Evolutionary conservation across 2,797 vertebrate genomes (phyloP).

Genomic region (Hozukius guyotensis): DNA sequence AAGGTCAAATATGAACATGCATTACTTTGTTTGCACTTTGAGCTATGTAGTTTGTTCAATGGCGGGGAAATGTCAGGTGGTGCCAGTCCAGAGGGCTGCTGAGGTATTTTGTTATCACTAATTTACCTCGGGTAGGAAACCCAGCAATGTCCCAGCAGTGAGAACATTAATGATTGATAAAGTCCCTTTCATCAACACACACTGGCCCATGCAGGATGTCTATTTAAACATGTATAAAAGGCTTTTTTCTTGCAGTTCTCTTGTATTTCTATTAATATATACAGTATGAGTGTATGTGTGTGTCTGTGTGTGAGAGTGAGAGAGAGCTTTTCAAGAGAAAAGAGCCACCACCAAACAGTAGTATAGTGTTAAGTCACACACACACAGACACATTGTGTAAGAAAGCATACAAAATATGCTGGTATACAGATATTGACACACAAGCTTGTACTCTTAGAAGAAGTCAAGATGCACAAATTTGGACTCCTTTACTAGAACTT

Average conservation of each 20-base stretch:
- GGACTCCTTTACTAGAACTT: not conserved
- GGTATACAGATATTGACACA: not conserved
- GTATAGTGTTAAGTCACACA: conserved; percentile 34
- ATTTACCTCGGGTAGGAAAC: conserved; percentile 39
- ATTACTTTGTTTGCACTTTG: conserved; percentile 47
- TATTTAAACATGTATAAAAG: not conserved
- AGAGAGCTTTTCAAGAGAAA: not conserved
- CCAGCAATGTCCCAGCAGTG: conserved; percentile 45
- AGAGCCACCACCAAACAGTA: conserved; percentile 21
- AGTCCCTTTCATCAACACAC: conserved; percentile 34
- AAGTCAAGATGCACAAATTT: not conserved
- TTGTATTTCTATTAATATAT: not conserved
- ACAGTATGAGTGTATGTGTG: not conserved
- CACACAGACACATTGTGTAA: conserved; percentile 24
- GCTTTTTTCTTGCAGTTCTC: not conserved
- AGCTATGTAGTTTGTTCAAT: conserved; percentile 17
- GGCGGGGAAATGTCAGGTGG: conserved; percentile 33
- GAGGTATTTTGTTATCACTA: conserved; percentile 63
- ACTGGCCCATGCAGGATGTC: not conserved
- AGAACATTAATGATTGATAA: conserved; percentile 78
- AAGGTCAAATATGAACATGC: conserved; percentile 15
- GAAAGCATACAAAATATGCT: conserved; percentile 7
- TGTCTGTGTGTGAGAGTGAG: not conserved
- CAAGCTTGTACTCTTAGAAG: not conserved
- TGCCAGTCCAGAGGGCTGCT: conserved; percentile 17